These are phyloP conservation scores for Proctacanthus coquilletti DNA, from an alignment of 1,140 invertebrate genomes.

Conservation along the genomic window DNA sequence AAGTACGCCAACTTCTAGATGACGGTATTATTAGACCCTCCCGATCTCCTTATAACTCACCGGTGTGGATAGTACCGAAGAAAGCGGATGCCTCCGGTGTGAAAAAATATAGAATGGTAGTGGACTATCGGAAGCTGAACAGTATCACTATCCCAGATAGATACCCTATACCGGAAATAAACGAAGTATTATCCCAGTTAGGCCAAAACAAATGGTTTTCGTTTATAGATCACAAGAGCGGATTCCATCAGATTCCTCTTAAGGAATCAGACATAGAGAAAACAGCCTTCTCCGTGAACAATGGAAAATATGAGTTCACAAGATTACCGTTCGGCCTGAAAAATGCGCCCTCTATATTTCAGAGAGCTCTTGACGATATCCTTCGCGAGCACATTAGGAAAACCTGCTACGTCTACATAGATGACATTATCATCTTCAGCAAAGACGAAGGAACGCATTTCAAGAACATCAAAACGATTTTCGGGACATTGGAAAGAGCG, in stretches of 20 bases:
- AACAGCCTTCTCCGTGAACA: slow-evolving; percentile 30
- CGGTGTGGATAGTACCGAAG: slow-evolving; percentile 4
- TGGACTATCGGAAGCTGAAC: slow-evolving; percentile 21
- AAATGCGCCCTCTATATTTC: neutral
- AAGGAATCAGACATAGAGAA: slow-evolving; percentile 22
- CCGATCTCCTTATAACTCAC: slow-evolving; percentile 4
- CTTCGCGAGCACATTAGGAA: neutral
- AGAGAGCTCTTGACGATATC: neutral
- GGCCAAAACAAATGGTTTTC: slow-evolving; percentile 25
- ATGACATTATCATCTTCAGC: slow-evolving; percentile 14
- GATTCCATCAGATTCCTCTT: slow-evolving; percentile 32
- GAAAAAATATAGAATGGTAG: slow-evolving; percentile 17
- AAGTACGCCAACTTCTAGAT: slow-evolving; percentile 8
- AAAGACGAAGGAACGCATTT: slow-evolving; percentile 15
- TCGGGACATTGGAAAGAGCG: slow-evolving; percentile 16
- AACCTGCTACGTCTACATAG: no score
- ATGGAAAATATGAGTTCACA: no score
- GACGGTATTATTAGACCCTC: slow-evolving; percentile 16
- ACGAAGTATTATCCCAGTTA: slow-evolving; percentile 29
- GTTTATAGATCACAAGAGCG: slow-evolving; percentile 31
- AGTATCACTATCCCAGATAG: slow-evolving; percentile 20
- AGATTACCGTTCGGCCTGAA: neutral
- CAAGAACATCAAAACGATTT: neutral
- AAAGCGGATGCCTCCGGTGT: slow-evolving; percentile 8
- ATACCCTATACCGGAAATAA: slow-evolving; percentile 35